Conservation (phyloP, 2,797 vertebrate species). For the Pteronotus mesoamericanus region DNA sequence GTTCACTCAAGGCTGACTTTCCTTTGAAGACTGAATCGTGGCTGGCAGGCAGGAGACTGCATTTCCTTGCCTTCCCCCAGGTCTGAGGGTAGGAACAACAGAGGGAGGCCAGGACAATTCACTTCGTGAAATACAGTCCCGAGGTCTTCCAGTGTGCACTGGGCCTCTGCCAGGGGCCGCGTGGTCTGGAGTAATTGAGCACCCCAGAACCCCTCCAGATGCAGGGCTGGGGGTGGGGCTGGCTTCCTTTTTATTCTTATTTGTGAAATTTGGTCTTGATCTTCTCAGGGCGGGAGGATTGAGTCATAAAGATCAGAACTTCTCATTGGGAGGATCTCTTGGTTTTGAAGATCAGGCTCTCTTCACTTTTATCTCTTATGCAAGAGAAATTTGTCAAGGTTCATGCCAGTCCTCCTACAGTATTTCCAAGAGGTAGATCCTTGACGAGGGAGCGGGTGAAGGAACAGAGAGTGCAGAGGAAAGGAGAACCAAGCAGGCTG, state of each 20-base stretch:
- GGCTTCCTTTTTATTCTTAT: not conserved
- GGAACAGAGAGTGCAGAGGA: not conserved
- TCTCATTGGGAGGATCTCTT: not conserved
- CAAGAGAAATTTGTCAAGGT: not conserved
- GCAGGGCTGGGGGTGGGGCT: not conserved
- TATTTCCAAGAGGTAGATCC: not conserved
- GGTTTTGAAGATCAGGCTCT: not conserved
- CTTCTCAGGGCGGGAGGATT: not conserved
- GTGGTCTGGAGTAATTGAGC: not conserved
- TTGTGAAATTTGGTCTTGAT: not conserved
- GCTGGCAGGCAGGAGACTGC: not conserved
- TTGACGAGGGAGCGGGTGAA: not conserved
- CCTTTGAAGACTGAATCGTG: not conserved
- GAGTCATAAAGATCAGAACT: not conserved
- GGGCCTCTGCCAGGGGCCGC: not conserved
- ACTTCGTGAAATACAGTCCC: constrained; percentile 12
- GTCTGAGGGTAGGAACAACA: not conserved
- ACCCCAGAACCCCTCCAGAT: not conserved
- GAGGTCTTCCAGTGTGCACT: constrained; percentile 26
- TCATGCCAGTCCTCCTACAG: not conserved
- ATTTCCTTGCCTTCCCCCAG: not conserved
- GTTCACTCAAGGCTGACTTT: constrained; percentile 14
- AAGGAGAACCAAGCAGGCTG: not conserved
- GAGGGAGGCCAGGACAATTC: not conserved
- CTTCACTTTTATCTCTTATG: not conserved